Base-by-base conservation (phyloP, 2,113 vertebrate species). In the Trinectes maculatus region DNA sequence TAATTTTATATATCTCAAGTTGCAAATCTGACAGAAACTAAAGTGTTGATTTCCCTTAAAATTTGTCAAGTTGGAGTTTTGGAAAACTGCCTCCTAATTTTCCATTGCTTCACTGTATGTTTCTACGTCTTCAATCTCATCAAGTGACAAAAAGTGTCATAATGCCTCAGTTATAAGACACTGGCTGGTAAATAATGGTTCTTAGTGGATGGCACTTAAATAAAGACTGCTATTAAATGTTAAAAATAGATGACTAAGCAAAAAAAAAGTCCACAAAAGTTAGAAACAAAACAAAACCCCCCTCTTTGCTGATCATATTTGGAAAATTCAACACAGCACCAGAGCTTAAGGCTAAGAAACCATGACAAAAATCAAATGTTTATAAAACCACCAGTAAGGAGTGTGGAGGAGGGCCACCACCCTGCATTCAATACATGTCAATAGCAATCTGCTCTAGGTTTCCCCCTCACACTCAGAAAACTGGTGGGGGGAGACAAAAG, bases 401-500 rank as follows among this genome's bases (percentile, higher is more conserved):
- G 43, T 46, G 42, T 37, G 63, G 55, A 72, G 43, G 60, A 60
- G 43, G 33, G 71, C 77, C 81, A 69, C 84, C 78, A 63, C 65
- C 48, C 63, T 29, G 57, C 56, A 63, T 84, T 89, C 82, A 71
- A 87, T 90, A 81, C 76, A 5, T 66, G 73, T 84, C 88, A 77
- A 91, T 89, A 89, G 67, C 77, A 89, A 89, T 91, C 86, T 79
- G 78, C 64, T 80, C 6, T 71, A 56, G 80, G 61, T 56, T 73
- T 61, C 52, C 56, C 49, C 77, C 44, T 67, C 53, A 9, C 68
- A 3, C 67, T 13, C 61, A 56, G 63, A 68, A 60, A 66, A 46
- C 44, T 47, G 77, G 60, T 69, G 91, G 93, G 42, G 70, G 56
- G 73, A 4, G 13, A 65, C 91, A 91, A 94, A 94, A 95, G 91